Percentiles rank a stretch among this genome's conserved stretches.
Evolutionary conservation across 2,113 vertebrate species (phyloP).

Genomic region (Upupa epops): DNA sequence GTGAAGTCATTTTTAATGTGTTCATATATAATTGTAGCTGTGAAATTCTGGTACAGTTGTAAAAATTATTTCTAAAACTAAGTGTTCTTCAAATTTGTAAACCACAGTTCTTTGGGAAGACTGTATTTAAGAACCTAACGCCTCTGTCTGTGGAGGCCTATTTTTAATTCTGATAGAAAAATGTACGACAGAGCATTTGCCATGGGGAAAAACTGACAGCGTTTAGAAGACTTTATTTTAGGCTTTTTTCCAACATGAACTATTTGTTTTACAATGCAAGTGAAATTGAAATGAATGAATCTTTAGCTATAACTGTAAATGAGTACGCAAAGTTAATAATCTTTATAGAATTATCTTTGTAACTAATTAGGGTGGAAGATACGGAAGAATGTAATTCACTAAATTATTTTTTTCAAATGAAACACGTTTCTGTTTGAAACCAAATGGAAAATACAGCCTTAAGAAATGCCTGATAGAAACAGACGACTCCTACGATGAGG

Average conservation of each 20-base stretch:
- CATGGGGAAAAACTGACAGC: slow-evolving; percentile 76
- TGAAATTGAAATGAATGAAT: slow-evolving; percentile 75
- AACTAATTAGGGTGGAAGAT: slow-evolving; percentile 83
- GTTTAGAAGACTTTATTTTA: slow-evolving; percentile 76
- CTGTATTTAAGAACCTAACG: slow-evolving; percentile 69
- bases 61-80: slow-evolving; percentile 85
- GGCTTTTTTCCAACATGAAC: slow-evolving; percentile 68
- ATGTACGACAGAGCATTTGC: slow-evolving; percentile 76
- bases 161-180: slow-evolving; percentile 75
- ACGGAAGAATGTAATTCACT: slow-evolving; percentile 83
- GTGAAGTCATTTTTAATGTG: slow-evolving; percentile 88
- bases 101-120: slow-evolving; percentile 70
- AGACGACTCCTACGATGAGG: slow-evolving; percentile 76
- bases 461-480: slow-evolving; percentile 79
- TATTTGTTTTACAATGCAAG: slow-evolving; percentile 80
- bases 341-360: slow-evolving; percentile 82
- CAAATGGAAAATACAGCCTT: slow-evolving; percentile 85
- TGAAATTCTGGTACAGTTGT: slow-evolving; percentile 97
- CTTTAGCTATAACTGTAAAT: slow-evolving; percentile 84
- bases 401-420: slow-evolving; percentile 86
- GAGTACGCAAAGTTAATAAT: slow-evolving; percentile 78
- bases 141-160: slow-evolving; percentile 73
- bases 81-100: slow-evolving; percentile 80
- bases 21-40: slow-evolving; percentile 93
- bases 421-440: slow-evolving; percentile 80